Conservation (phyloP, 2,888 invertebrate species). For the Drosophila phalerata region DNA sequence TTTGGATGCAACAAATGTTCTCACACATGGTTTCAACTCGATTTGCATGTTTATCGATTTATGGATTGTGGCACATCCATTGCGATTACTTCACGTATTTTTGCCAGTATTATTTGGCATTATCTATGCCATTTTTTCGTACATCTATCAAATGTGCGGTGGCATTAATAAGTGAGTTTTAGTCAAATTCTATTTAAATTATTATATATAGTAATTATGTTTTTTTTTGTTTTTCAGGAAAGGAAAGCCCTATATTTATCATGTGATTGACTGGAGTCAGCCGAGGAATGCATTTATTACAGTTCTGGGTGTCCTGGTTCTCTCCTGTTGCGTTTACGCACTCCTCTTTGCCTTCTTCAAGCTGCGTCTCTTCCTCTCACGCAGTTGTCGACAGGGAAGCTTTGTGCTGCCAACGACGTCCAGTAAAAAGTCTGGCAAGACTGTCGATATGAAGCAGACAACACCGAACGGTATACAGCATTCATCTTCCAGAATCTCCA, state of each 20-base stretch:
- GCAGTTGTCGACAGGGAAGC: constrained; percentile 68
- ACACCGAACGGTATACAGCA: constrained; percentile 76
- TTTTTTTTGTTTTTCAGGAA: constrained; percentile 78
- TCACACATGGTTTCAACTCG: constrained; percentile 92
- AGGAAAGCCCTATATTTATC: constrained; percentile 90
- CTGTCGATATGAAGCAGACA: constrained; percentile 31
- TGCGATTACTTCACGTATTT: constrained; percentile 89
- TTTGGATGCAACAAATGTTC: constrained; percentile 87
- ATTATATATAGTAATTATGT: background rate
- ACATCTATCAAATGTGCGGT: constrained; percentile 88
- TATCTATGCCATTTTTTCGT: constrained; percentile 87
- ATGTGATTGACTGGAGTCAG: constrained; percentile 91
- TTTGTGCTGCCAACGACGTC: constrained; percentile 80
- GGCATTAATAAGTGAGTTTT: constrained; percentile 87
- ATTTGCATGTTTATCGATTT: constrained; percentile 91
- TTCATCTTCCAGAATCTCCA: constrained; percentile 83
- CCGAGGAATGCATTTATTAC: constrained; percentile 86
- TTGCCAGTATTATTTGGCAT: constrained; percentile 88
- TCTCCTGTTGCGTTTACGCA: constrained; percentile 82
- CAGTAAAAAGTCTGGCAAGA: constrained; percentile 36
- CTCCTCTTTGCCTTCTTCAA: constrained; percentile 83
- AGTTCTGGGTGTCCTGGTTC: constrained; percentile 77
- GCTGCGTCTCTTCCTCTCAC: constrained; percentile 78
- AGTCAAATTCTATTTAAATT: too few relatives aligned
- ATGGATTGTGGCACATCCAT: constrained; percentile 90